Conservation (phyloP, 2,797 vertebrate genomes). For the Cyprinodon diabolis region DNA sequence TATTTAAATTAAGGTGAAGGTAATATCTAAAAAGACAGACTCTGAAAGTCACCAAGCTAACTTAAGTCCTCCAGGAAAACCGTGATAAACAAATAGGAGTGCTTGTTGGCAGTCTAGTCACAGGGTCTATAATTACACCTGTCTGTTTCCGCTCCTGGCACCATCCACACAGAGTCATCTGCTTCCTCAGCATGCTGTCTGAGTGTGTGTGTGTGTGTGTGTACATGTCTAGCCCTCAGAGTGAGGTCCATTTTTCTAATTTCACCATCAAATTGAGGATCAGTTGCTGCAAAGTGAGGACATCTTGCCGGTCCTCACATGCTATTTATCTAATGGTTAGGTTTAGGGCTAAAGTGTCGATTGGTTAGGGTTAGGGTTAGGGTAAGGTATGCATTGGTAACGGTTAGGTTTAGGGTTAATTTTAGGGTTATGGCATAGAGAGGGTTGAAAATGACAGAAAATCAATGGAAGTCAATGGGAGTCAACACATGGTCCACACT, state of each 20-base stretch:
- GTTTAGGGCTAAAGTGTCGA: too few relatives aligned
- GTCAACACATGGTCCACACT: too few relatives aligned
- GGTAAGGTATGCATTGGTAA: too few relatives aligned
- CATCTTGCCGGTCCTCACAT: too few relatives aligned
- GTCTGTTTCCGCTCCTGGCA: constrained; percentile 77
- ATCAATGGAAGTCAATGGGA: too few relatives aligned
- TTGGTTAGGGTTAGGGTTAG: too few relatives aligned
- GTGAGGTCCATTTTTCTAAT: too few relatives aligned
- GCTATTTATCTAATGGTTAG: too few relatives aligned
- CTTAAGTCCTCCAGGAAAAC: background rate
- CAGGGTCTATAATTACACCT: constrained; percentile 80
- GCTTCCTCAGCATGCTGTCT: constrained; percentile 61
- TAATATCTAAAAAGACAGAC: background rate
- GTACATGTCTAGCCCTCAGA: background rate
- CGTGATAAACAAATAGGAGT: constrained; percentile 18
- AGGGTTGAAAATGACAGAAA: too few relatives aligned
- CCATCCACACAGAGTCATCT: constrained; percentile 66
- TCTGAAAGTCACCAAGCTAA: background rate
- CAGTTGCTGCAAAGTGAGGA: too few relatives aligned
- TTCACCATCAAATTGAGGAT: too few relatives aligned
- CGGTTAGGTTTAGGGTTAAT: too few relatives aligned
- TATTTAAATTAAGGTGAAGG: background rate
- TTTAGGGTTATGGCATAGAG: background rate
- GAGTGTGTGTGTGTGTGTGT: constrained; percentile 13
- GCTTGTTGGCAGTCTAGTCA: constrained; percentile 31